phyloP scores from a whole-genome alignment of 53 echinoderm and acorn worm genomes.

The Stichopus horrens region DNA sequence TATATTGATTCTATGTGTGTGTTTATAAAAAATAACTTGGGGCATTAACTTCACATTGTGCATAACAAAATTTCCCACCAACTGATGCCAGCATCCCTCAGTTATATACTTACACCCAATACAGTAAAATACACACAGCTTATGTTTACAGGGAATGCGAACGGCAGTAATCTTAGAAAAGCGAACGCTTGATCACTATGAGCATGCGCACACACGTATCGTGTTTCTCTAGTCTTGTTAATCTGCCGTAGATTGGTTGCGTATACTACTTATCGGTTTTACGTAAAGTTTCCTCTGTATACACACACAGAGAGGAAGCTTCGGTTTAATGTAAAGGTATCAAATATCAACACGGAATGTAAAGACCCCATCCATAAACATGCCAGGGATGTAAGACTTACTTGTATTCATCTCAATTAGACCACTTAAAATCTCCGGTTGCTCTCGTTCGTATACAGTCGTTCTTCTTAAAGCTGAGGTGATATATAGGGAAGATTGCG shows the following conservation, averaged over 20 bases:
- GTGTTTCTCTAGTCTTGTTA: not conserved
- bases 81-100: too few species aligned
- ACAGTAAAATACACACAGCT: too few species aligned
- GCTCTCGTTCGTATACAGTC: not conserved
- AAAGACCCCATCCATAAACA: not conserved
- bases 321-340: not conserved
- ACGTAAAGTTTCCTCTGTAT: not conserved
- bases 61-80: too few species aligned
- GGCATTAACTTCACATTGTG: too few species aligned
- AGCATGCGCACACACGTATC: not conserved
- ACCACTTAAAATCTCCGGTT: not conserved
- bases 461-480: not conserved
- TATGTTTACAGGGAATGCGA: too few species aligned
- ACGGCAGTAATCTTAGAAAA: too few species aligned
- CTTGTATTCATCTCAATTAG: slow-evolving; percentile 3
- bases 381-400: not conserved
- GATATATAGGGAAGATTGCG: not conserved
- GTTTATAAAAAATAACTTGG: too few species aligned
- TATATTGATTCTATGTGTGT: too few species aligned
- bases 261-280: not conserved
- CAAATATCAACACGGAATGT: not conserved
- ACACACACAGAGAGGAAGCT: not conserved
- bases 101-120: too few species aligned
- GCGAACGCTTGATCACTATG: not conserved
- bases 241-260: not conserved